A percentile compares a stretch with the other conserved stretches of the same genome.
Conservation (phyloP, 2,113 vertebrate genomes). For the Polyodon spathula region DNA sequence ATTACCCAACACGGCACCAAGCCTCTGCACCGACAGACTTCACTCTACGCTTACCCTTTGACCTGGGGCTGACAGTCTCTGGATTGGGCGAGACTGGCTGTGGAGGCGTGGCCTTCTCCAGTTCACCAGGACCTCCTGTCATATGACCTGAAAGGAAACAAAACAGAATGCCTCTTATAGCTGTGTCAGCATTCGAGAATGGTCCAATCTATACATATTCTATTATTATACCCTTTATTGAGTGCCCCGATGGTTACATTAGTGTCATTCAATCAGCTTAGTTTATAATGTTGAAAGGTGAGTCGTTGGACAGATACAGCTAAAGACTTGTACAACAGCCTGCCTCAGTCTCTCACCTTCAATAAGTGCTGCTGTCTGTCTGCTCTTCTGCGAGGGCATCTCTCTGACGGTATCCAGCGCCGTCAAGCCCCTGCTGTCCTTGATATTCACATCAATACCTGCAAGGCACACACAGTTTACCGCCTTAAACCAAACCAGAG, state of each 20-base stretch:
- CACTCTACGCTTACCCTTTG: conserved; percentile 38
- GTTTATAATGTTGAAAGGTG: no score
- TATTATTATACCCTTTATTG: no score
- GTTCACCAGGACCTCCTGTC: conserved; percentile 57
- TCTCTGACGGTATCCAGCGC: conserved; percentile 88
- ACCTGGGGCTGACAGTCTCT: conserved; percentile 50
- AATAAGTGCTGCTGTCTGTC: conserved; percentile 81
- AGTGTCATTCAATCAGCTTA: no score
- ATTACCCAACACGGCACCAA: no score
- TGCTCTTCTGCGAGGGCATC: conserved; percentile 93
- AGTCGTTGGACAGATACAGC: no score
- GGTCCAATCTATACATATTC: no score
- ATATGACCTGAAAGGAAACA: conserved; percentile 61
- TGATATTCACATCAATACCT: conserved; percentile 87
- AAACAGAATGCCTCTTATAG: conserved; percentile 9
- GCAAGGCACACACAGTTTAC: no score
- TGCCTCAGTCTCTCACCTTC: conserved; percentile 55
- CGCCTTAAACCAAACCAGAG: no score
- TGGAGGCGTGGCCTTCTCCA: conserved; percentile 59
- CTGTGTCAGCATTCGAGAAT: no score
- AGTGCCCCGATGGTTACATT: no score
- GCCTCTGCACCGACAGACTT: no score
- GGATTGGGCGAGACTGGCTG: conserved; percentile 30
- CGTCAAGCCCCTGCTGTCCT: conserved; percentile 76
- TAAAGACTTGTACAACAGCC: no score